A percentile compares a stretch with the other conserved stretches of the same genome.
Conservation (phyloP, 1,140 invertebrate genomes). For the Rhyzopertha dominica region DNA sequence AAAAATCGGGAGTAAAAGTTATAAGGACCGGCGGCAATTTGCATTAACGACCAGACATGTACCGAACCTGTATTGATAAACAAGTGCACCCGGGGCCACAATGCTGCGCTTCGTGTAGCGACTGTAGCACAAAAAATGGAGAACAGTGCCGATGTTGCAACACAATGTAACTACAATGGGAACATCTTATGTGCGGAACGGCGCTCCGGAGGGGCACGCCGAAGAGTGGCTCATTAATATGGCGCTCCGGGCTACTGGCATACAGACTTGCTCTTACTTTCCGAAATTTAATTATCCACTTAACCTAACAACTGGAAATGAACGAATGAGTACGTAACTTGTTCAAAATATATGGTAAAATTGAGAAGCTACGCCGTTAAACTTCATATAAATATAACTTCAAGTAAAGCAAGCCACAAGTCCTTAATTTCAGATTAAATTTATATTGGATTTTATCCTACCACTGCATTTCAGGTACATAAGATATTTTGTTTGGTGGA, state of each 20-base stretch:
- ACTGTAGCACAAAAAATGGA: constrained; percentile 24
- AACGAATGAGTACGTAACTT: too few species aligned
- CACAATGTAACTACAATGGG: constrained; percentile 37
- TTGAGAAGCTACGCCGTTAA: too few species aligned
- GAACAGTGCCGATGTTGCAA: constrained; percentile 32
- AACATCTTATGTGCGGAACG: constrained; percentile 37
- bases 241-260: constrained; percentile 17
- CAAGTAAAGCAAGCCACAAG: too few species aligned
- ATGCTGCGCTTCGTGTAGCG: constrained; percentile 31
- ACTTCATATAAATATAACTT: too few species aligned
- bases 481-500: too few species aligned
- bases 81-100: constrained; percentile 32
- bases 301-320: too few species aligned
- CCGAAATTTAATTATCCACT: constrained; percentile 26
- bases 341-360: too few species aligned
- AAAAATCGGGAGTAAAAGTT: too few species aligned
- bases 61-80: constrained; percentile 31
- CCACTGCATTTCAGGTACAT: too few species aligned
- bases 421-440: too few species aligned
- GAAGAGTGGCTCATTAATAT: constrained; percentile 36
- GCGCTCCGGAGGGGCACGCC: constrained; percentile 19
- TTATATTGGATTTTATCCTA: too few species aligned
- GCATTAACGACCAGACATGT: constrained; percentile 28
- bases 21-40: constrained; percentile 4
- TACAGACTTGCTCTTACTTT: constrained; percentile 7